These are phyloP conservation scores for Nemapogon koenigi DNA, from an alignment of 2,888 invertebrate species.

Conservation along the genomic window DNA sequence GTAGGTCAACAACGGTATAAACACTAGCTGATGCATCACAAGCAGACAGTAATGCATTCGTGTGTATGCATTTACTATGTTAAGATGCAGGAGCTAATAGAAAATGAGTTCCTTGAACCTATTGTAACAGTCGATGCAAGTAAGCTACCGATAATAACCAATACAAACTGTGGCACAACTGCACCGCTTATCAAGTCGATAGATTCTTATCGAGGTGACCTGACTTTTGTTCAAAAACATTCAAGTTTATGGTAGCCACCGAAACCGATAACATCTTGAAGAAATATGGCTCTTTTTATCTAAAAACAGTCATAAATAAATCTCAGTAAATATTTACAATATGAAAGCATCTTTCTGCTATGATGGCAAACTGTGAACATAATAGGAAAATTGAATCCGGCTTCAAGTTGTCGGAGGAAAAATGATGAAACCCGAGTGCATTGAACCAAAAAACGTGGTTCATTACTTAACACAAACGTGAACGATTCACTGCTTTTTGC, in stretches of 20 bases:
- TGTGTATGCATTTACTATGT: no score
- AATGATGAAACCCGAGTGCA: constrained; percentile 35
- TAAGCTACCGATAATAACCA: constrained; percentile 23
- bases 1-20: constrained; percentile 49
- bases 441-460: constrained; percentile 58
- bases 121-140: neutral
- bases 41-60: constrained; percentile 9
- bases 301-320: no score
- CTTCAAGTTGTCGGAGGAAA: neutral
- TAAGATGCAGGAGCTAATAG: no score
- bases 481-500: constrained; percentile 42
- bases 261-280: no score
- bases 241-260: no score
- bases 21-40: constrained; percentile 39
- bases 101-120: constrained; percentile 17
- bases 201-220: constrained; percentile 49
- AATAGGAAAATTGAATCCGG: no score
- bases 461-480: constrained; percentile 52
- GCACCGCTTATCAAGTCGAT: constrained; percentile 41
- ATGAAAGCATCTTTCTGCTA: no score
- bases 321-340: no score
- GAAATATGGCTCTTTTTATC: no score
- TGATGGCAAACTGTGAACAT: no score
- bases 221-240: constrained; percentile 20
- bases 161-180: constrained; percentile 32